Conservation (phyloP, 2,888 invertebrate species). For the Seira ritae region DNA sequence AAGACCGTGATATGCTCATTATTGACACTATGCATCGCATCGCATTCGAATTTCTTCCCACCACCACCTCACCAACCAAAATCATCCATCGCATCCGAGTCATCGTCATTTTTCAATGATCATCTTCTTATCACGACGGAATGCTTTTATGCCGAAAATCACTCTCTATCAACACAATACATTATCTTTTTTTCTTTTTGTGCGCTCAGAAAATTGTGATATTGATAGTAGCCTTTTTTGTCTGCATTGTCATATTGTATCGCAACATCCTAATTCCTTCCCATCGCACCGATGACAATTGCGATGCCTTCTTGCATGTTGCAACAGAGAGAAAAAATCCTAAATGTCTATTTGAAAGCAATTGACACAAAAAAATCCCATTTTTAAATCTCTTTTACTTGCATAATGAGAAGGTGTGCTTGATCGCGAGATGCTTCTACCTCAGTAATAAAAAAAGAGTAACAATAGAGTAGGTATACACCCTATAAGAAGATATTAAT, state of each 20-base stretch:
- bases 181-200: slow-evolving; percentile 29
- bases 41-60: background rate
- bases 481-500: slow-evolving; percentile 2
- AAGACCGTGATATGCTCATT: slow-evolving; percentile 58
- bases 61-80: background rate
- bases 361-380: slow-evolving; percentile 53
- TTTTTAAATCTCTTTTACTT: slow-evolving; percentile 40
- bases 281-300: slow-evolving; percentile 62
- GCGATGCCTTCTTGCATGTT: slow-evolving; percentile 30
- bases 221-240: slow-evolving; percentile 8
- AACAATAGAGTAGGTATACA: background rate
- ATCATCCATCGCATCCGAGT: slow-evolving; percentile 11
- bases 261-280: slow-evolving; percentile 59
- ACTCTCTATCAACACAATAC: slow-evolving; percentile 4
- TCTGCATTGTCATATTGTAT: slow-evolving; percentile 17
- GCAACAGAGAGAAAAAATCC: slow-evolving; percentile 17
- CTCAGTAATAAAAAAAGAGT: background rate
- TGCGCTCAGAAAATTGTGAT: slow-evolving; percentile 18
- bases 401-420: slow-evolving; percentile 65
- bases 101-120: slow-evolving; percentile 28
- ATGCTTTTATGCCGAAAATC: slow-evolving; percentile 25
- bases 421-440: background rate
- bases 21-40: slow-evolving; percentile 55
- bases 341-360: slow-evolving; percentile 59
- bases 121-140: slow-evolving; percentile 32